Evolutionary conservation across 2,797 vertebrate genomes (phyloP).

Genomic region (Mionectes olivaceus): DNA sequence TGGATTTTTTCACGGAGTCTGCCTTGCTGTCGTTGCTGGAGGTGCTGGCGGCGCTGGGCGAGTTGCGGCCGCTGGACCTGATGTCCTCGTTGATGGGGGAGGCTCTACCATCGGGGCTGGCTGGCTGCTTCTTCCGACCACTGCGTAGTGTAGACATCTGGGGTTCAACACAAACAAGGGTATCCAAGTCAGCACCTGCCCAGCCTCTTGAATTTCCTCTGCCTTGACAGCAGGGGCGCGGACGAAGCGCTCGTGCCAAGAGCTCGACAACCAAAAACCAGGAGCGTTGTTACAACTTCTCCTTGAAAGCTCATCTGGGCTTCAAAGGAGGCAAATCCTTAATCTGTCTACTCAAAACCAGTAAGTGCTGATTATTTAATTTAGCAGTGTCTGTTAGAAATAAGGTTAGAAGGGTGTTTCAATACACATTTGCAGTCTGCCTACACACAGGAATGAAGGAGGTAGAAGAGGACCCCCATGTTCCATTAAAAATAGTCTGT

Average conservation of each 20-base stretch:
- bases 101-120: constrained; percentile 95
- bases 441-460: accelerated
- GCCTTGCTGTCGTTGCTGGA: constrained; percentile 98
- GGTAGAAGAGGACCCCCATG: neutral
- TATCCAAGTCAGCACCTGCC: neutral
- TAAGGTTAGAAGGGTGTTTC: neutral
- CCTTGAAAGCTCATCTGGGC: neutral
- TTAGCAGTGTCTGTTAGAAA: neutral
- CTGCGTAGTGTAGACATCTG: constrained; percentile 99
- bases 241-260: neutral
- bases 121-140: constrained; percentile 98
- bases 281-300: accelerated
- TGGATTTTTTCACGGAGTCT: constrained; percentile 90
- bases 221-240: neutral
- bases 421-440: neutral
- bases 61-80: constrained; percentile 94
- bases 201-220: accelerated
- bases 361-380: neutral
- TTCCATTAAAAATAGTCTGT: neutral
- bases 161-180: neutral
- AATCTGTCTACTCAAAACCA: neutral
- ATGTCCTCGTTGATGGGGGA: constrained; percentile 95
- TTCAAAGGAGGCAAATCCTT: neutral
- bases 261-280: neutral
- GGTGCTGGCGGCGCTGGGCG: constrained; percentile 95